Base-by-base conservation (phyloP, 2,113 vertebrate genomes). In the Furnarius figulus region DNA sequence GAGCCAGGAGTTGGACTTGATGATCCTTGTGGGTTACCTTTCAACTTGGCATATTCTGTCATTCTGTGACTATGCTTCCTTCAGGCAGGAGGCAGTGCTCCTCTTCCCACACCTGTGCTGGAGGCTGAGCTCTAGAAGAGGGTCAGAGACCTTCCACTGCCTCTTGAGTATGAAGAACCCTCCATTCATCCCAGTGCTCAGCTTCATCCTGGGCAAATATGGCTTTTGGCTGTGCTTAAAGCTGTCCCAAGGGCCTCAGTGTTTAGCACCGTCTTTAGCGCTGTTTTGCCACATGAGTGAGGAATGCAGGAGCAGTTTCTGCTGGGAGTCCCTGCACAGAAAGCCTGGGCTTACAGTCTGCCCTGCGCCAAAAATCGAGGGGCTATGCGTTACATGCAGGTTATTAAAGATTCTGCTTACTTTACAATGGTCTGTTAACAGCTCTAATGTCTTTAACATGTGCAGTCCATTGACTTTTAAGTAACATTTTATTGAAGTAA, bases 381-480 rank as follows among this genome's bases (percentile, higher is more conserved):
- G 35, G 71, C 65, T 96, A 76, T 4, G 18, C 19, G 0, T 95
- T 96, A 95, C 63, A 63, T 86, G 84, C 94, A 97, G 95, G 97
- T 98, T 98, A 98, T 98, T 98, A 98, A 97, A 98, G 98, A 98
- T 98, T 98, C 97, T 98, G 98, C 98, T 97, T 98, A 96, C 97
- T 98, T 98, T 98, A 98, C 98, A 98, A 97, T 79, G 97, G 97
- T 98, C 98, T 98, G 98, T 98, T 98, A 98, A 98, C 98, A 98
- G 96, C 97, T 96, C 97, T 97, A 98, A 98, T 98, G 97, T 98
- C 97, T 98, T 98, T 98, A 98, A 98, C 98, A 98, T 98, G 98
- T 98, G 98, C 97, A 98, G 98, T 81, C 98, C 97, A 98, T 98
- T 98, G 98, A 98, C 98, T 98, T 98, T 98, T 98, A 98, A 98